These are phyloP conservation scores for Anas bahamensis DNA, from an alignment of 2,797 vertebrate species.

Conservation along the genomic window DNA sequence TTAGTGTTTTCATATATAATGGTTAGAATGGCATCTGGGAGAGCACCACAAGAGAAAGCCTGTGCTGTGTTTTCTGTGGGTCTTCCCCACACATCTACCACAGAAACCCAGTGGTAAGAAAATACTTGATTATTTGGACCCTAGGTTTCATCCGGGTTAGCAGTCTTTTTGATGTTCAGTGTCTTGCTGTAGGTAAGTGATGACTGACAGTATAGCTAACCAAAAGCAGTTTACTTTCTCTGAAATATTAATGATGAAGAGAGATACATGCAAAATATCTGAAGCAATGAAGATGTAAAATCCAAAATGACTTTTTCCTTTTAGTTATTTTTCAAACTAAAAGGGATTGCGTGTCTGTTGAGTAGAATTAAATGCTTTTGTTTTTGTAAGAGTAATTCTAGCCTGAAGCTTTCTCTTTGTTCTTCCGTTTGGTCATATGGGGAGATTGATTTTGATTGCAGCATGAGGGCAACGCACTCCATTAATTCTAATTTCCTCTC, in stretches of 20 bases:
- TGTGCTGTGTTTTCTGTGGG: background rate
- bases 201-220: background rate
- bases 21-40: background rate
- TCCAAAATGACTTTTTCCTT: conserved; percentile 26
- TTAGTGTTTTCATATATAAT: background rate
- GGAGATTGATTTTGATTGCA: conserved; percentile 61
- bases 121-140: background rate
- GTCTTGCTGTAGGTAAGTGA: background rate
- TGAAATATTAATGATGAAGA: background rate
- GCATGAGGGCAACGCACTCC: background rate
- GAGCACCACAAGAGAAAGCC: background rate
- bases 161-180: background rate
- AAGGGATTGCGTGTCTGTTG: background rate
- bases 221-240: background rate
- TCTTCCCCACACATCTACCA: background rate
- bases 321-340: conserved; percentile 55
- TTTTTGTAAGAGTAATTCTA: conserved; percentile 37
- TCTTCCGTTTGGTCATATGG: conserved; percentile 17
- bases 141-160: background rate
- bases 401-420: conserved; percentile 42
- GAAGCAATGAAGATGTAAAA: conserved; percentile 33
- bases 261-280: background rate
- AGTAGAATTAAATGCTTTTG: conserved; percentile 9
- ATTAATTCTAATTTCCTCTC: conserved; percentile 32
- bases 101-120: background rate